Evolutionary conservation across 2,888 invertebrate genomes (phyloP).

Genomic region (Epinotia brunnichana): DNA sequence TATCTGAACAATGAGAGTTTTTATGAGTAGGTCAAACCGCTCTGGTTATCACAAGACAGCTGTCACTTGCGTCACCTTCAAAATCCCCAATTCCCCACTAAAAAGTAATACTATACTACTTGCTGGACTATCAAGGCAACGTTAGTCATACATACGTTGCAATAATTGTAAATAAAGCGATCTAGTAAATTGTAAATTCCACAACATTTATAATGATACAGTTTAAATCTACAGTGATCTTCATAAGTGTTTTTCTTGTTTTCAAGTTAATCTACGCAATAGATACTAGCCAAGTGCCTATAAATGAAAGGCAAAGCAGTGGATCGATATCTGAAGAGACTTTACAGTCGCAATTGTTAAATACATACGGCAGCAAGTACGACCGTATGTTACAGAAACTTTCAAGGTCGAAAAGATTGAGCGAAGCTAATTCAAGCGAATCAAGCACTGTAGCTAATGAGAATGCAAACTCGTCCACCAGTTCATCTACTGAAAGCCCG

Average conservation of each 20-base stretch:
- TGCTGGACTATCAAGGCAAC: conserved; percentile 20
- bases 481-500: conserved; percentile 64
- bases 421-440: conserved; percentile 64
- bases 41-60: conserved; percentile 32
- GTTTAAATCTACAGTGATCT: conserved; percentile 40
- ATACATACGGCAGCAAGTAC: conserved; percentile 39
- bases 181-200: conserved; percentile 28
- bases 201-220: conserved; percentile 37
- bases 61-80: conserved; percentile 33
- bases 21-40: conserved; percentile 20
- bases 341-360: conserved; percentile 38
- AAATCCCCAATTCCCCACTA: background rate
- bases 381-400: conserved; percentile 47
- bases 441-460: conserved; percentile 55
- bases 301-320: conserved; percentile 35
- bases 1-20: conserved; percentile 1
- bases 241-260: conserved; percentile 35
- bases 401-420: conserved; percentile 69
- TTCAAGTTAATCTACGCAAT: conserved; percentile 39
- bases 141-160: conserved; percentile 8
- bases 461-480: conserved; percentile 51
- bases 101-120: background rate
- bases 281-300: conserved; percentile 12
- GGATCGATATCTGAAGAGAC: conserved; percentile 38
- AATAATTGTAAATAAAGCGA: conserved; percentile 23